These are phyloP conservation scores for Mustela nigripes DNA, from an alignment of 2,113 vertebrate genomes.

Conservation along the genomic window DNA sequence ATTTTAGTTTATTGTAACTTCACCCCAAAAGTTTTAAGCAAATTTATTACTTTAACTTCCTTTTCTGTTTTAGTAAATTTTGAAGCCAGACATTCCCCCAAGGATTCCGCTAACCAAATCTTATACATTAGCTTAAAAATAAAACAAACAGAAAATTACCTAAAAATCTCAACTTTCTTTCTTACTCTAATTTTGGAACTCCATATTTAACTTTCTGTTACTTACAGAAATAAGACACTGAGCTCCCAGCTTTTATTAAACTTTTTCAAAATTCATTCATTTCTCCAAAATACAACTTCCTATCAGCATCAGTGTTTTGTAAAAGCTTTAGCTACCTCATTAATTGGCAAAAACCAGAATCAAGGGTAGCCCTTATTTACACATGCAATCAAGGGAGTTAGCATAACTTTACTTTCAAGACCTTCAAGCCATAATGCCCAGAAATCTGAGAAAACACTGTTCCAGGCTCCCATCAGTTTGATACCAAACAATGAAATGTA, in stretches of 20 bases:
- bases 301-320: background rate
- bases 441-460: background rate
- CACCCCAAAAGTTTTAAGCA: background rate
- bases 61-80: constrained; percentile 30
- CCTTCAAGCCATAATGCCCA: background rate
- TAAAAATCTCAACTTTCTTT: background rate
- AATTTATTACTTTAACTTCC: background rate
- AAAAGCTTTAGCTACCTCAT: background rate
- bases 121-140: background rate
- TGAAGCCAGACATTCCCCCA: background rate
- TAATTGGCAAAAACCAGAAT: constrained; percentile 3
- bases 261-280: background rate
- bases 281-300: background rate
- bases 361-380: background rate
- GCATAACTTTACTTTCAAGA: background rate
- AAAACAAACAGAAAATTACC: background rate
- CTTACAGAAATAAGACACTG: background rate
- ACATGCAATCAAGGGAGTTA: background rate
- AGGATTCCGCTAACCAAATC: background rate
- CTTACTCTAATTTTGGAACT: background rate
- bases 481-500: constrained; percentile 37
- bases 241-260: background rate
- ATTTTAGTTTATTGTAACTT: constrained; percentile 13
- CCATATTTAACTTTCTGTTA: background rate
- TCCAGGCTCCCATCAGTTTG: background rate